phyloP scores from a whole-genome alignment of 2,888 invertebrate genomes.

The Xestia sexstrigata region DNA sequence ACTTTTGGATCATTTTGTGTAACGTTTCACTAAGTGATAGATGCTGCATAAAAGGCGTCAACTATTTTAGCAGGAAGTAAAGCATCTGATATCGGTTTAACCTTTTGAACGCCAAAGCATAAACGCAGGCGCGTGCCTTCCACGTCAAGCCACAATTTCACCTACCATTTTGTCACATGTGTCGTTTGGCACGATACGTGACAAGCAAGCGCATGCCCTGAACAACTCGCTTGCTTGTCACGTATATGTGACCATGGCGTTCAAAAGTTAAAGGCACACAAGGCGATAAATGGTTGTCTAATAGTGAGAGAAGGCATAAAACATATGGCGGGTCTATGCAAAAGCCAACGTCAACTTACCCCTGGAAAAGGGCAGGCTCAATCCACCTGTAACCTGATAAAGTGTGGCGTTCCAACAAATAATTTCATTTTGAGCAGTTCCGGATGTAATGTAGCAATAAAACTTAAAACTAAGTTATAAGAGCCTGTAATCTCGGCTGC shows the following conservation, averaged over 20 bases:
- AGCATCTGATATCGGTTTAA: neutral
- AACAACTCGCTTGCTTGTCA: too few relatives aligned
- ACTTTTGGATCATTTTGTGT: neutral
- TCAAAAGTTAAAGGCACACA: neutral
- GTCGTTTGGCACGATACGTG: too few relatives aligned
- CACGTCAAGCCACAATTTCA: too few relatives aligned
- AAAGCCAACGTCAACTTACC: slow-evolving; percentile 38
- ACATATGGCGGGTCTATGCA: neutral
- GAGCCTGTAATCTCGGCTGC: slow-evolving; percentile 31
- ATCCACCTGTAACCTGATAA: slow-evolving; percentile 42
- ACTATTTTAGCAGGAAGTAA: neutral
- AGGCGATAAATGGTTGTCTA: neutral
- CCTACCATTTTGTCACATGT: too few relatives aligned
- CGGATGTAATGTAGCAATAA: slow-evolving; percentile 41
- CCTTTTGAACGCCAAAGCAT: too few relatives aligned
- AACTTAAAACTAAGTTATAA: slow-evolving; percentile 47
- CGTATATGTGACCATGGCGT: too few relatives aligned
- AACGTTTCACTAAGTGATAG: neutral
- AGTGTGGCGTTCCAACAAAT: slow-evolving; percentile 51
- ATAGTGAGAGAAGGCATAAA: neutral
- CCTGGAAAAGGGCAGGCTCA: slow-evolving; percentile 22
- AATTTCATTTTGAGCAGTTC: slow-evolving; percentile 72
- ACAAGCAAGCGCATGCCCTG: too few relatives aligned
- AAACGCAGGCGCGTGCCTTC: too few relatives aligned
- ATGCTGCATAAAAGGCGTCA: neutral